These are phyloP conservation scores for Lysiphlebus fabarum DNA, from an alignment of 1,140 invertebrate species.

Conservation along the genomic window DNA sequence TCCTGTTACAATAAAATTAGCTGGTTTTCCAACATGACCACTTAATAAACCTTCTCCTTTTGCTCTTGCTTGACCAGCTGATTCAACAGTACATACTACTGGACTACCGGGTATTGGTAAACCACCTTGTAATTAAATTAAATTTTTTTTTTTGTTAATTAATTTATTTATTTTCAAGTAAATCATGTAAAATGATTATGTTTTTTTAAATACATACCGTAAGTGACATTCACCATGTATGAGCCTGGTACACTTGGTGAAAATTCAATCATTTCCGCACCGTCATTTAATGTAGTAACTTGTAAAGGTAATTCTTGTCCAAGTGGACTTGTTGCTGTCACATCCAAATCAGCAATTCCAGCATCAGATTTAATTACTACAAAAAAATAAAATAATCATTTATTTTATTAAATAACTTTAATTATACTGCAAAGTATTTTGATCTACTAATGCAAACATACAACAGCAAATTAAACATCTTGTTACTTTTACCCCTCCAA, in stretches of 20 bases:
- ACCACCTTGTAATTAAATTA: slow-evolving; percentile 46
- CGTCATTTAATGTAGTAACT: slow-evolving; percentile 70
- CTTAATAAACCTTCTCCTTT: slow-evolving; percentile 64
- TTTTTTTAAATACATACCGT: slow-evolving; percentile 64
- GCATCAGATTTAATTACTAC: slow-evolving; percentile 82
- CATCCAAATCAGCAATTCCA: slow-evolving; percentile 85
- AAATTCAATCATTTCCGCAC: slow-evolving; percentile 77
- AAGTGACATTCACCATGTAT: slow-evolving; percentile 84
- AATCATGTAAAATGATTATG: background rate
- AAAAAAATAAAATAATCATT: slow-evolving; percentile 37
- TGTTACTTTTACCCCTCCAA: background rate
- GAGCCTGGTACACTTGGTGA: slow-evolving; percentile 83
- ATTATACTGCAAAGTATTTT: slow-evolving; percentile 8
- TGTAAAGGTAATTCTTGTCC: slow-evolving; percentile 82
- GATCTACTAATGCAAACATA: background rate
- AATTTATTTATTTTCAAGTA: background rate
- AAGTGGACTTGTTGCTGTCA: slow-evolving; percentile 84
- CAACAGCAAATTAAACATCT: background rate
- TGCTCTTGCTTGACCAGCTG: slow-evolving; percentile 61
- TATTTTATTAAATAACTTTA: background rate
- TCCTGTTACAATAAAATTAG: slow-evolving; percentile 49
- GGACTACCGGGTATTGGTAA: slow-evolving; percentile 54
- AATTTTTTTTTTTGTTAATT: slow-evolving; percentile 15
- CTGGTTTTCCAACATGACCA: slow-evolving; percentile 55
- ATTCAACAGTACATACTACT: slow-evolving; percentile 61